phyloP scores from a whole-genome alignment of 2,888 invertebrate species.

The Nomada fabriciana region DNA sequence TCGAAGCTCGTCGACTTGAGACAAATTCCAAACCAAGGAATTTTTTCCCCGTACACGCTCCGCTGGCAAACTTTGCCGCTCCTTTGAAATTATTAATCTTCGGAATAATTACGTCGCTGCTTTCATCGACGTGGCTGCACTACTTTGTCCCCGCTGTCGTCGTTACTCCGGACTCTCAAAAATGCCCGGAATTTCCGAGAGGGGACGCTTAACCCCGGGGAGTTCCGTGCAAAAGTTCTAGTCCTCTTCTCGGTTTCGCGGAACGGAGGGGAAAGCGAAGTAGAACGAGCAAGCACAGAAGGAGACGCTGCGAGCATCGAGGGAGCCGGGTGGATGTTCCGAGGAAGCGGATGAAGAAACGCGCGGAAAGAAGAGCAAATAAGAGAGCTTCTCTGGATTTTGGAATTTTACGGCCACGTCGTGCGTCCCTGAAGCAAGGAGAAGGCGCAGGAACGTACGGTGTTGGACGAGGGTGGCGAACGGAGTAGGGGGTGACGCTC shows the following conservation, averaged over 20 bases:
- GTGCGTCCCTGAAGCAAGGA: conserved; percentile 76
- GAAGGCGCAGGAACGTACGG: conserved; percentile 80
- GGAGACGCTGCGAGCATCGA: neutral
- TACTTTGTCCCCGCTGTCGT: conserved; percentile 28
- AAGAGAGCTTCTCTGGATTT: conserved; percentile 69
- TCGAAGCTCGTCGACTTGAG: neutral
- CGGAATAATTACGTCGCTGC: conserved; percentile 62
- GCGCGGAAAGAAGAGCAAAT: conserved; percentile 39
- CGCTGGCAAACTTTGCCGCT: neutral
- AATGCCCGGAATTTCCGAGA: conserved; percentile 67
- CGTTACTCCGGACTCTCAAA: conserved; percentile 62
- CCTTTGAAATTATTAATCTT: conserved; percentile 65
- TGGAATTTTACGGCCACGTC: conserved; percentile 71
- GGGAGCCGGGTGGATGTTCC: neutral
- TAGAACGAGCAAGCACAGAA: neutral
- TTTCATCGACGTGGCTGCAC: conserved; percentile 57
- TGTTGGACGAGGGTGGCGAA: conserved; percentile 72
- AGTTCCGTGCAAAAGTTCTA: conserved; percentile 61
- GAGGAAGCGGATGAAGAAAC: conserved; percentile 41
- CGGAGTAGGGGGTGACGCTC: conserved; percentile 59
- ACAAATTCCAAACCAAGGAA: conserved; percentile 18
- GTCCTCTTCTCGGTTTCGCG: conserved; percentile 1
- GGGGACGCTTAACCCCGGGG: conserved; percentile 64
- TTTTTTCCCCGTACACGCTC: neutral
- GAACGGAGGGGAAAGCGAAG: conserved; percentile 22